Evolutionary conservation across 2,888 invertebrate genomes (phyloP).

Genomic region (Philhelius pedissequus): DNA sequence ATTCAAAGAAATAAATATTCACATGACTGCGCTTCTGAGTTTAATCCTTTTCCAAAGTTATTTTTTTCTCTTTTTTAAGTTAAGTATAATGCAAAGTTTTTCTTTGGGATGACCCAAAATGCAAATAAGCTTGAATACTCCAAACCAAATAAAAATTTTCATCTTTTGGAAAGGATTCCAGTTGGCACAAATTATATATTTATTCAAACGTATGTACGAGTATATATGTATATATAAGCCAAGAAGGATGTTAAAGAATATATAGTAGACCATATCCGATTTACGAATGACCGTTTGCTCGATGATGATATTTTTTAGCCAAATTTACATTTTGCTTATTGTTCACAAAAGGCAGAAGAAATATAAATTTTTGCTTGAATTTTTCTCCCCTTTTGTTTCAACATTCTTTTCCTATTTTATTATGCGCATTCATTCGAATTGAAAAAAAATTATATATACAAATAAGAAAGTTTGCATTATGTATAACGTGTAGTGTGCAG

Average conservation of each 20-base stretch:
- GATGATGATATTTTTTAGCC: neutral
- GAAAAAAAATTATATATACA: neutral
- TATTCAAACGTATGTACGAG: neutral
- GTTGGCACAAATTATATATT: neutral
- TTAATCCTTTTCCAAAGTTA: neutral
- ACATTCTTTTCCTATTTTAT: conserved; percentile 26
- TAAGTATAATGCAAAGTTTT: conserved; percentile 39
- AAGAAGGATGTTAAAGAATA: neutral
- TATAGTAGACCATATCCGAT: neutral
- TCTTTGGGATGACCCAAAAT: conserved; percentile 53
- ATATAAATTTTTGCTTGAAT: neutral
- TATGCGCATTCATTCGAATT: conserved; percentile 57
- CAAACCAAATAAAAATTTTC: neutral
- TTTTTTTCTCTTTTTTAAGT: neutral
- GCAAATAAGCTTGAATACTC: conserved; percentile 24
- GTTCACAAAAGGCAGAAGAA: neutral
- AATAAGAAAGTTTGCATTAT: neutral
- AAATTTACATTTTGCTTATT: conserved; percentile 10
- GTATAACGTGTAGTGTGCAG: too few relatives aligned
- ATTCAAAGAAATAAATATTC: conserved; percentile 46
- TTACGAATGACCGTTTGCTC: conserved; percentile 9
- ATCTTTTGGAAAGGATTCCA: neutral
- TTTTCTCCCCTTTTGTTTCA: conserved; percentile 10
- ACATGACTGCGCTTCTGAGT: neutral
- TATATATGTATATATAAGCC: neutral